phyloP scores from a whole-genome alignment of 2,113 vertebrate species.

The Nanorana parkeri region DNA sequence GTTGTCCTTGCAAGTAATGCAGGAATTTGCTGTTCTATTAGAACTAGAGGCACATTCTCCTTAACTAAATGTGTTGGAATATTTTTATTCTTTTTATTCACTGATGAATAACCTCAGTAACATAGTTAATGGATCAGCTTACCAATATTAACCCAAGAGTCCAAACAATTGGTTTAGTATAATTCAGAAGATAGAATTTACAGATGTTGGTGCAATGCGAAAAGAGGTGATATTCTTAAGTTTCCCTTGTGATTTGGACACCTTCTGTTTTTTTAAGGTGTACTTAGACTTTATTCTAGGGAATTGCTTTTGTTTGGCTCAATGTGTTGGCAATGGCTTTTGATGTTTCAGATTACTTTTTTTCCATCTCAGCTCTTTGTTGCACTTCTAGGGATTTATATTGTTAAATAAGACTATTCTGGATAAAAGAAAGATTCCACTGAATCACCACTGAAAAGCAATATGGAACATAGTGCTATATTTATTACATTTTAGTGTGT shows the following conservation, averaged over 20 bases:
- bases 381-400: slow-evolving; percentile 49
- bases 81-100: background rate
- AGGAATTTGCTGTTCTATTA: too few species aligned
- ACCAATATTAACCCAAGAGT: background rate
- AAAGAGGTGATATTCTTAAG: slow-evolving; percentile 40
- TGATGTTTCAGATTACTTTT: slow-evolving; percentile 28
- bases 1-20: too few species aligned
- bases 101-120: background rate
- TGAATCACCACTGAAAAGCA: too few species aligned
- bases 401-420: slow-evolving; percentile 21
- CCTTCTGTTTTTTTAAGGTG: slow-evolving; percentile 12
- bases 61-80: too few species aligned
- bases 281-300: slow-evolving; percentile 38
- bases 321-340: slow-evolving; percentile 23
- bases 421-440: background rate
- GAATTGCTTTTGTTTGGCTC: slow-evolving; percentile 25
- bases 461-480: too few species aligned
- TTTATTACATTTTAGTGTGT: too few species aligned
- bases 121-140: background rate
- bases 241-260: slow-evolving; percentile 47
- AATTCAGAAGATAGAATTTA: slow-evolving; percentile 10
- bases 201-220: slow-evolving; percentile 39
- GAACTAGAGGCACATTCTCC: too few species aligned
- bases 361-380: slow-evolving; percentile 22
- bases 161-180: slow-evolving; percentile 61